Evolutionary conservation across 2,888 invertebrate species (phyloP).

Genomic region (Amblyjoppa fuscipennis): DNA sequence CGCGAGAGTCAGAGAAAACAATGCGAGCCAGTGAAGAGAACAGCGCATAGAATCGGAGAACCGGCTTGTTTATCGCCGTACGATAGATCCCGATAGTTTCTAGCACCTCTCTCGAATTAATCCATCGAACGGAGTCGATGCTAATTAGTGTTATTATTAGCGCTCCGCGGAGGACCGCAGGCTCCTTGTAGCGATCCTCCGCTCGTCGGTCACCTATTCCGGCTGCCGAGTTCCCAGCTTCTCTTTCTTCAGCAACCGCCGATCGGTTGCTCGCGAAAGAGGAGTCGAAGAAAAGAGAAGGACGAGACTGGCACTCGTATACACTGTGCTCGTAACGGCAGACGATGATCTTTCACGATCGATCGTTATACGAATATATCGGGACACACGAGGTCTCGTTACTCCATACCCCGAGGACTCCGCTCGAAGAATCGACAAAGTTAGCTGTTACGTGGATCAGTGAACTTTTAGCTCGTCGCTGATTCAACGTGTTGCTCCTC

Average conservation of each 20-base stretch:
- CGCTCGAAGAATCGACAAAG: slow-evolving; percentile 15
- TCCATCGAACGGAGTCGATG: slow-evolving; percentile 66
- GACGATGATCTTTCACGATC: slow-evolving; percentile 82
- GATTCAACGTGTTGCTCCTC: too few species aligned
- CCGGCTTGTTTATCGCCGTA: slow-evolving; percentile 24
- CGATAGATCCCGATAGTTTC: slow-evolving; percentile 30
- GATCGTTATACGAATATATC: slow-evolving; percentile 70
- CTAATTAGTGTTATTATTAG: slow-evolving; percentile 78
- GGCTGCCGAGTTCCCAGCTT: not conserved
- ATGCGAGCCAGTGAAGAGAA: slow-evolving; percentile 26
- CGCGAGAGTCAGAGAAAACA: not conserved
- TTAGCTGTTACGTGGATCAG: slow-evolving; percentile 60
- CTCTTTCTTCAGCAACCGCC: not conserved
- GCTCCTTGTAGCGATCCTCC: not conserved
- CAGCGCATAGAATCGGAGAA: slow-evolving; percentile 20
- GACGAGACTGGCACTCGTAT: slow-evolving; percentile 81
- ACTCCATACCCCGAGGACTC: slow-evolving; percentile 56
- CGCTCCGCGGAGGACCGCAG: slow-evolving; percentile 16
- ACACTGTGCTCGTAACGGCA: slow-evolving; percentile 75
- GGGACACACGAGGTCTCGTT: slow-evolving; percentile 67
- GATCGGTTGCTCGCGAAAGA: not conserved
- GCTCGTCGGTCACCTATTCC: slow-evolving; percentile 17
- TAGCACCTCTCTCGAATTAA: slow-evolving; percentile 73
- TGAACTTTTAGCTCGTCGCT: slow-evolving; percentile 63
- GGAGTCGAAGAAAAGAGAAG: slow-evolving; percentile 32